phyloP scores from a whole-genome alignment of 2,888 invertebrate species.

The Tridacna gigas region DNA sequence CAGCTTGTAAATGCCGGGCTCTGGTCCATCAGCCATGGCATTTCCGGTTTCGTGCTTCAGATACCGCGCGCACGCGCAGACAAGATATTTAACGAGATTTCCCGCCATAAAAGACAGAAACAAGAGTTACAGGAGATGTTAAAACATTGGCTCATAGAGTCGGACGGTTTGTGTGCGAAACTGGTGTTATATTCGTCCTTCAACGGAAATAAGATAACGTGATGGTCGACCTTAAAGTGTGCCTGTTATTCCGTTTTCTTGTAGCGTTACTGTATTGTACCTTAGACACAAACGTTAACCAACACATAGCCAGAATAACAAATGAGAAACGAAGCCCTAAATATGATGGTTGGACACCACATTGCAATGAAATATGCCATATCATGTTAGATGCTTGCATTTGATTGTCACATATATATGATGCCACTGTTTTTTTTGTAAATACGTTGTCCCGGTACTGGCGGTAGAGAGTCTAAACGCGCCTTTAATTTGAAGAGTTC shows the following conservation, averaged over 20 bases:
- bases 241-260: neutral
- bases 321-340: too few relatives aligned
- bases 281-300: too few relatives aligned
- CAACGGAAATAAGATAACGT: constrained; percentile 37
- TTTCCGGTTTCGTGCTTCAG: constrained; percentile 67
- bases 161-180: constrained; percentile 67
- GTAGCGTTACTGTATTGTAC: neutral
- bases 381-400: too few relatives aligned
- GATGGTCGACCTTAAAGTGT: neutral
- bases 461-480: too few relatives aligned
- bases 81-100: constrained; percentile 55
- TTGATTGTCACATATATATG: too few relatives aligned
- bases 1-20: constrained; percentile 63
- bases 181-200: constrained; percentile 61
- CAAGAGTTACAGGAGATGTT: constrained; percentile 63
- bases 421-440: too few relatives aligned
- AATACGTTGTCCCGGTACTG: too few relatives aligned
- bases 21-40: constrained; percentile 66
- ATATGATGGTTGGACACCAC: too few relatives aligned
- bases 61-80: constrained; percentile 65
- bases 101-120: constrained; percentile 55
- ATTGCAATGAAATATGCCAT: too few relatives aligned
- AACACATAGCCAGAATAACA: too few relatives aligned
- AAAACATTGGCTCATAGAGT: constrained; percentile 64
- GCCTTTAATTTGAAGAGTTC: too few relatives aligned